Evolutionary conservation across 2,113 vertebrate genomes (phyloP).

Genomic region (Calonectris borealis): DNA sequence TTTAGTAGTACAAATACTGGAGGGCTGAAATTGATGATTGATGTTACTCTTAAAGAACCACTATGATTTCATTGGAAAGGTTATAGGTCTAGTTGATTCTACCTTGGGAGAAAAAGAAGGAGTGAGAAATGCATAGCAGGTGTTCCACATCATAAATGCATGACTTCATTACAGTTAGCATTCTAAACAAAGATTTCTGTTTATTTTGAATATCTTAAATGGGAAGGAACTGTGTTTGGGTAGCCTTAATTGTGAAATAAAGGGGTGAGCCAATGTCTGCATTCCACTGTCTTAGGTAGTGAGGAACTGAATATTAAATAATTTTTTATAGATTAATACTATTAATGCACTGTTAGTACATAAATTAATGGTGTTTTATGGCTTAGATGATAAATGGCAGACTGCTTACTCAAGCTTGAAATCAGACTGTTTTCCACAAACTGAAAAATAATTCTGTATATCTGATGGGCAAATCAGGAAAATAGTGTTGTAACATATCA

Average conservation of each 20-base stretch:
- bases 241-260: not conserved
- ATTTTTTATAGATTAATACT: not conserved
- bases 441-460: not conserved
- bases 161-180: not conserved
- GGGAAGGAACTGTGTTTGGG: not conserved
- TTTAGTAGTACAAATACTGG: not conserved
- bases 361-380: not conserved
- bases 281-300: not conserved
- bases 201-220: not conserved
- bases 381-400: not conserved
- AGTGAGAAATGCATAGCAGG: not conserved
- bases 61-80: not conserved
- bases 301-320: not conserved
- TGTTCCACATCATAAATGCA: not conserved
- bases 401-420: not conserved
- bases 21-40: not conserved
- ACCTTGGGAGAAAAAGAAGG: not conserved
- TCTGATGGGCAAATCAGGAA: not conserved
- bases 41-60: not conserved
- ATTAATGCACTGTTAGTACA: not conserved
- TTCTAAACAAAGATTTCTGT: not conserved
- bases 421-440: not conserved
- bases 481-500: not conserved
- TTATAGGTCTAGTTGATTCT: not conserved
- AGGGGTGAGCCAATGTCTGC: not conserved